Evolutionary conservation across 2,113 vertebrate genomes (phyloP), one percentile per base, ranked within the genome.

Genomic region (Corynorhinus townsendii): DNA sequence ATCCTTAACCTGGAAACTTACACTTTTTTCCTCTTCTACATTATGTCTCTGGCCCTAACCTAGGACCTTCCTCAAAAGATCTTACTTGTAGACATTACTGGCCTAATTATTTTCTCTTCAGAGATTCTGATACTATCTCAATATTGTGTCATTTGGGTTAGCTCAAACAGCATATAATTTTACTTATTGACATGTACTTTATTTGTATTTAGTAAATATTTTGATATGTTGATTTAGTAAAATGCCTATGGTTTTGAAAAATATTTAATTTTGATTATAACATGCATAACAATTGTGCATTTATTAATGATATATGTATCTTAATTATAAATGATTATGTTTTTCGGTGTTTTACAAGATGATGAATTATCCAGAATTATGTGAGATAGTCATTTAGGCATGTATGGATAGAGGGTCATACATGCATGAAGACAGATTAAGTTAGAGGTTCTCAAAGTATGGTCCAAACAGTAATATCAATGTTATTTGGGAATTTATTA

Each of bases 221-320:
- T 96, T 88, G 35, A 49, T n/a, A 45, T 54, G 56, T 64, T 89
- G 35, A 54, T 89, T 86, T 91, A 62, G 10, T 84, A 86, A 96
- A 93, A 93, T 79, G 26, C 20, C 24, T 62, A 33, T 89, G 33
- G 33, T 56, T 88, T 89, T 47, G 16, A 88, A 77, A 87, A 76
- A 35, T 26, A 68, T 79, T 68, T 75, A 22, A 71, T 56, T 89
- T 86, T 81, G 52, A 43, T 91, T 33, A 80, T 17, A 62, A 62
- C 17, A 73, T 77, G 10, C 17, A 52, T 77, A n/a, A 52, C 79
- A 83, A 73, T 92, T 94, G 30, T 45, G 7, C 35, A 68, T 72
- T 72, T 86, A 69, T 92, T 77, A 89, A 85, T 92, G 20, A 69
- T 28, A 75, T 38, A 40, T 43, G 2, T 26, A 87, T 45, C 68